Conservation (phyloP, 1,140 invertebrate species). For the Holcopasites calliopsidis region DNA sequence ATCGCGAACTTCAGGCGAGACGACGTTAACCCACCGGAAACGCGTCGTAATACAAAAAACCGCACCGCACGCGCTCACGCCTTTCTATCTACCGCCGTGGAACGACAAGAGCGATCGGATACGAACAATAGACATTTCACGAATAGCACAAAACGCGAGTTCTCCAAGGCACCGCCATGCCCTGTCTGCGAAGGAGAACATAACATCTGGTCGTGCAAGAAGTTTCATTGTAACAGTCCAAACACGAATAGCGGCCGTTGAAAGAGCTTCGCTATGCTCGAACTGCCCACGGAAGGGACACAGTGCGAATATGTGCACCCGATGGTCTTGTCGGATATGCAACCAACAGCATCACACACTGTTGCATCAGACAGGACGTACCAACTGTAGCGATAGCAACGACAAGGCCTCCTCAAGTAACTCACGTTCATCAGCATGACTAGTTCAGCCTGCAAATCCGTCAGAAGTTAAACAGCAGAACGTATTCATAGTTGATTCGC, state of each 20-base stretch:
- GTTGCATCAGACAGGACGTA: not conserved
- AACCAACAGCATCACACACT: not conserved
- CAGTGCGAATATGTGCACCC: not conserved
- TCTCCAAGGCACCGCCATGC: not conserved
- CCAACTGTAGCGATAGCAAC: too few relatives aligned
- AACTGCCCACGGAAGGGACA: not conserved
- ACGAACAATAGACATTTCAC: too few relatives aligned
- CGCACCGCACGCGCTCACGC: not conserved
- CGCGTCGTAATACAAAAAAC: not conserved
- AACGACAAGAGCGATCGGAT: too few relatives aligned
- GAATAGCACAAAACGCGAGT: too few relatives aligned
- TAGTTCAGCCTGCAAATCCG: too few relatives aligned
- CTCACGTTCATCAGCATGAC: too few relatives aligned
- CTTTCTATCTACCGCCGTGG: not conserved
- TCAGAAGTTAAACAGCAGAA: not conserved
- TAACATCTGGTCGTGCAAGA: not conserved
- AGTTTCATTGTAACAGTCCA: not conserved
- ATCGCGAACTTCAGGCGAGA: not conserved
- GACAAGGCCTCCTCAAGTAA: too few relatives aligned
- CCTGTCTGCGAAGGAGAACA: not conserved
- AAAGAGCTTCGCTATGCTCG: not conserved
- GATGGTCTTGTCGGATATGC: not conserved
- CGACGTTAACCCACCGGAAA: not conserved
- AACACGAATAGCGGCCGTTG: not conserved
- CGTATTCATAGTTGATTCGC: not conserved